Conservation (phyloP, 2,888 invertebrate genomes). For the Epistrophe grossulariae region DNA sequence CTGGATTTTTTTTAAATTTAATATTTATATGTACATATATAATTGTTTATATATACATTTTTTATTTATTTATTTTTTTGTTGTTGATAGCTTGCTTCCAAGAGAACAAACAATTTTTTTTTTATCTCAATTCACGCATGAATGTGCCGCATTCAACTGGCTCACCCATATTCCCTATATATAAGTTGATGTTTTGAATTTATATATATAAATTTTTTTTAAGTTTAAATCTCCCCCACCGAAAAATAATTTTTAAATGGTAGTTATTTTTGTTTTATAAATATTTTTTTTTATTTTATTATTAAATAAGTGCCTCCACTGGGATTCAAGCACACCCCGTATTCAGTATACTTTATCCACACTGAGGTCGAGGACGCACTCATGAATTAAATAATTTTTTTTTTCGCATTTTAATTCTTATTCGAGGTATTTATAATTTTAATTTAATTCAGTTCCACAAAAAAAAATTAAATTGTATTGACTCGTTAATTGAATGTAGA, state of each 20-base stretch:
- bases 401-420: neutral
- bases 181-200: slow-evolving; percentile 28
- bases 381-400: slow-evolving; percentile 15
- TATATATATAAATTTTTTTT: slow-evolving; percentile 25
- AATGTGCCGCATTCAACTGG: slow-evolving; percentile 9
- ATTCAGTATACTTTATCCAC: neutral
- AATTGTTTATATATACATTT: too few relatives aligned
- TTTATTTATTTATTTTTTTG: neutral
- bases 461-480: slow-evolving; percentile 11
- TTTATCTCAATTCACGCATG: slow-evolving; percentile 23
- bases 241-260: slow-evolving; percentile 16
- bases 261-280: neutral
- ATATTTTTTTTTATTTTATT: neutral
- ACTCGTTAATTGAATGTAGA: slow-evolving; percentile 28
- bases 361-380: neutral
- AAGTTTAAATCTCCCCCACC: neutral
- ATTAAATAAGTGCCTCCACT: slow-evolving; percentile 16
- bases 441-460: slow-evolving; percentile 1
- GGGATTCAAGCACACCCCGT: neutral
- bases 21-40: neutral
- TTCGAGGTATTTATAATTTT: slow-evolving; percentile 19
- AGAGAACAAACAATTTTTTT: neutral
- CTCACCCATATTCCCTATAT: neutral
- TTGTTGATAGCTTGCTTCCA: neutral
- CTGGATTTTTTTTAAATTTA: slow-evolving; percentile 6